Percentiles rank a stretch among this genome's conserved stretches.
Conservation (phyloP, 2,113 vertebrate genomes). For the Nycticebus coucang region DNA sequence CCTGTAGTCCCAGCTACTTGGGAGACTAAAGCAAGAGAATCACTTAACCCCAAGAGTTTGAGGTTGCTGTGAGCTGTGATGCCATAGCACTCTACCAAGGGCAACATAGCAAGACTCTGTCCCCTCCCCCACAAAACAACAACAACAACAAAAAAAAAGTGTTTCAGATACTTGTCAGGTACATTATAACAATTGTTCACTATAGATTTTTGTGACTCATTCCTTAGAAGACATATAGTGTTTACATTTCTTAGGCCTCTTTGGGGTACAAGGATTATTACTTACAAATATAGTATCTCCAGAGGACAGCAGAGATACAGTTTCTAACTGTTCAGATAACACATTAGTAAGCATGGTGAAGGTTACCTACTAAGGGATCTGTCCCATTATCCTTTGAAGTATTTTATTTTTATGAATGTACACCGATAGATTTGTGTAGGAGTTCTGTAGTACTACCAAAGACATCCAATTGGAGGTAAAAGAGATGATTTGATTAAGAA, state of each 20-base stretch:
- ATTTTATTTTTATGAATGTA: neutral
- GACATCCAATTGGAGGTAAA: neutral
- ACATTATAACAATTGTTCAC: neutral
- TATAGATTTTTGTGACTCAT: neutral
- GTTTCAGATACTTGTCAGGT: neutral
- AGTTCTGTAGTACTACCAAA: neutral
- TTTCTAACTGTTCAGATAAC: neutral
- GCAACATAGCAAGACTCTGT: too few species aligned
- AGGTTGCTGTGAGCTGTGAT: too few species aligned
- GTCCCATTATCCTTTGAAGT: neutral
- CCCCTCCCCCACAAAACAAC: too few species aligned
- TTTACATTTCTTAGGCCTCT: neutral
- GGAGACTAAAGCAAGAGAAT: too few species aligned
- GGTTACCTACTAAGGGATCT: neutral
- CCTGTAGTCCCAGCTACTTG: too few species aligned
- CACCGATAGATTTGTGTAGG: neutral
- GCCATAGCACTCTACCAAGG: too few species aligned
- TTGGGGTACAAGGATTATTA: neutral
- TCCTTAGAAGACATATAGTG: neutral
- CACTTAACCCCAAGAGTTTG: too few species aligned
- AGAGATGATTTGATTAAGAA: neutral
- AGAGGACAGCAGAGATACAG: neutral
- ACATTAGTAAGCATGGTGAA: neutral
- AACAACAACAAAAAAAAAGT: too few species aligned
- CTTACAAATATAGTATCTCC: neutral